Conservation (phyloP, 2,888 invertebrate species). For the Drosophila lacicola region DNA sequence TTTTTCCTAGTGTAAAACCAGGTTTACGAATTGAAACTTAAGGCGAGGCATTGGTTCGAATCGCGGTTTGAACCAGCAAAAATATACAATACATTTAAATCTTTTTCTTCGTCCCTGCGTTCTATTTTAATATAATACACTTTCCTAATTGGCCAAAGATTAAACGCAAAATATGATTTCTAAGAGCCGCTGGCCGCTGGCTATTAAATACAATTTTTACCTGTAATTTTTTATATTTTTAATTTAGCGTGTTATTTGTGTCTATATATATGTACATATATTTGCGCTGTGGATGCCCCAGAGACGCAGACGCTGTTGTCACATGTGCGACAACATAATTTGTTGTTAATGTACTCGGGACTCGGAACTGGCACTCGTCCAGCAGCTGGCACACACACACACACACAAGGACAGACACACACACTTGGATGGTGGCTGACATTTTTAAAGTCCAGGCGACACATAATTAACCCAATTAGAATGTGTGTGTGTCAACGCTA, state of each 20-base stretch:
- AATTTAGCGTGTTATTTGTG: conserved; percentile 13
- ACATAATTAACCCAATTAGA: conserved; percentile 84
- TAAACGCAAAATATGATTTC: neutral
- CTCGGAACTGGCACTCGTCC: conserved; percentile 42
- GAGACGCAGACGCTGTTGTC: conserved; percentile 36
- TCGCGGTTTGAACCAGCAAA: no score
- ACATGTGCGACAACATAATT: conserved; percentile 71
- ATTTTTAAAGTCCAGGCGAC: conserved; percentile 81
- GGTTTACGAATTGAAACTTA: no score
- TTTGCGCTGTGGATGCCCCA: conserved; percentile 14
- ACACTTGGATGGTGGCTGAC: conserved; percentile 48
- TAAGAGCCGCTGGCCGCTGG: conserved; percentile 5
- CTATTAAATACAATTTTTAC: conserved; percentile 4
- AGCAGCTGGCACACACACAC: conserved; percentile 46
- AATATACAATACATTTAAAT: no score
- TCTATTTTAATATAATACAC: neutral
- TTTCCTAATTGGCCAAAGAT: neutral
- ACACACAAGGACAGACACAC: conserved; percentile 17
- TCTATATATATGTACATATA: neutral
- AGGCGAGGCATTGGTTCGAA: no score
- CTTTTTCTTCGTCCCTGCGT: no score
- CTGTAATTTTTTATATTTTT: conserved; percentile 6
- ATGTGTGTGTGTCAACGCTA: conserved; percentile 72
- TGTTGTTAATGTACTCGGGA: conserved; percentile 70
- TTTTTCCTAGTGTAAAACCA: no score